These are phyloP conservation scores for Oryzias curvinotus DNA, from an alignment of 2,113 vertebrate species.

Conservation along the genomic window DNA sequence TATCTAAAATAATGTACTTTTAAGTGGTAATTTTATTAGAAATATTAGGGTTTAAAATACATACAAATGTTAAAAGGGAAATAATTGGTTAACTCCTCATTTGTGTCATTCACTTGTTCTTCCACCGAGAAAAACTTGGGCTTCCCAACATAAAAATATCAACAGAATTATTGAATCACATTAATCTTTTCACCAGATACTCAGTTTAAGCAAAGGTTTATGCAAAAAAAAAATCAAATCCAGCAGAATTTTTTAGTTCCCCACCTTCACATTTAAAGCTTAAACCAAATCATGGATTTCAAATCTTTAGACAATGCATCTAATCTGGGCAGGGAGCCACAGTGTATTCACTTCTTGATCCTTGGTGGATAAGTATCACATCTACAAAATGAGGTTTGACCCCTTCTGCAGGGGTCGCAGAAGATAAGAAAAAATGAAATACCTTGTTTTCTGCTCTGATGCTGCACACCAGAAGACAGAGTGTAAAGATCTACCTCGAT, in stretches of 20 bases:
- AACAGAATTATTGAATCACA: too few relatives aligned
- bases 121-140: too few relatives aligned
- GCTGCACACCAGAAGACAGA: constrained; percentile 18
- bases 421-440: constrained; percentile 30
- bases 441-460: background rate
- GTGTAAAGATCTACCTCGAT: background rate
- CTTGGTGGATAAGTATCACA: constrained; percentile 24
- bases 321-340: constrained; percentile 8
- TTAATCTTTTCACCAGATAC: background rate
- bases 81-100: too few relatives aligned
- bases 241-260: background rate
- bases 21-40: too few relatives aligned
- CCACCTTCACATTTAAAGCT: background rate
- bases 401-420: constrained; percentile 14
- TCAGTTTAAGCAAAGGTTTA: background rate
- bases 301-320: background rate
- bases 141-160: too few relatives aligned
- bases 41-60: too few relatives aligned
- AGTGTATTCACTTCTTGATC: constrained; percentile 14
- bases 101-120: too few relatives aligned
- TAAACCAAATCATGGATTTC: constrained; percentile 6
- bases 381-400: constrained; percentile 33
- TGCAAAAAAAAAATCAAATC: background rate
- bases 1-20: too few relatives aligned
- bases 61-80: too few relatives aligned